phyloP scores from a whole-genome alignment of 2,113 vertebrate genomes.

The Mustelus asterias region DNA sequence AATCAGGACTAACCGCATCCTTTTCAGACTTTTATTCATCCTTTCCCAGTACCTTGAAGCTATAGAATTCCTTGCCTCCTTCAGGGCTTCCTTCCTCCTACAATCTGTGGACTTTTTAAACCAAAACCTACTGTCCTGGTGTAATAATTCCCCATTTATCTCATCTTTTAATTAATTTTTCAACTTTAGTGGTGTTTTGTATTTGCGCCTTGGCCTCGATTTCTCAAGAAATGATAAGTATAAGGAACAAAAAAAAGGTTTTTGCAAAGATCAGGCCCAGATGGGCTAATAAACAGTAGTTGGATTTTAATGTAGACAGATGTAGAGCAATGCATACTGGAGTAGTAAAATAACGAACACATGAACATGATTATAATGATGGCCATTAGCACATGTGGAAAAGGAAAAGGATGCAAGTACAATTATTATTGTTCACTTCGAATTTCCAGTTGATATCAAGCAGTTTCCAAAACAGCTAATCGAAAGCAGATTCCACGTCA shows the following conservation, averaged over 20 bases:
- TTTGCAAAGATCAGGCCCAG: background rate
- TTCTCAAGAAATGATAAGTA: background rate
- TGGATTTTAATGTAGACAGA: constrained; percentile 10
- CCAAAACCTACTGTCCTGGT: background rate
- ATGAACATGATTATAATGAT: constrained; percentile 14
- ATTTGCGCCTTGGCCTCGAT: background rate
- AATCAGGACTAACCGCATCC: background rate
- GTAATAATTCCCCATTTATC: background rate
- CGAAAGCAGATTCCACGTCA: background rate
- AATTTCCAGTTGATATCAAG: background rate
- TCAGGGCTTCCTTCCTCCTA: background rate
- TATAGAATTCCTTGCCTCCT: background rate
- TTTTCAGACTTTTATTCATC: background rate
- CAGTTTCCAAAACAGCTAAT: background rate
- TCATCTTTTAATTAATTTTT: background rate
- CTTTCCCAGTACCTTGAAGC: background rate
- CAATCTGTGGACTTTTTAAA: background rate
- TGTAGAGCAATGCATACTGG: background rate
- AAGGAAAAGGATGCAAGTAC: constrained; percentile 16
- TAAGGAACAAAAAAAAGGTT: background rate
- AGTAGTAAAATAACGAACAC: background rate
- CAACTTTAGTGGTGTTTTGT: background rate
- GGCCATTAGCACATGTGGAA: constrained; percentile 10
- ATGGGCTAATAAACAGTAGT: background rate
- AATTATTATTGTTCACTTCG: constrained; percentile 1